These are phyloP conservation scores for Tetramorium bicarinatum DNA, from an alignment of 2,888 invertebrate genomes.

Conservation along the genomic window DNA sequence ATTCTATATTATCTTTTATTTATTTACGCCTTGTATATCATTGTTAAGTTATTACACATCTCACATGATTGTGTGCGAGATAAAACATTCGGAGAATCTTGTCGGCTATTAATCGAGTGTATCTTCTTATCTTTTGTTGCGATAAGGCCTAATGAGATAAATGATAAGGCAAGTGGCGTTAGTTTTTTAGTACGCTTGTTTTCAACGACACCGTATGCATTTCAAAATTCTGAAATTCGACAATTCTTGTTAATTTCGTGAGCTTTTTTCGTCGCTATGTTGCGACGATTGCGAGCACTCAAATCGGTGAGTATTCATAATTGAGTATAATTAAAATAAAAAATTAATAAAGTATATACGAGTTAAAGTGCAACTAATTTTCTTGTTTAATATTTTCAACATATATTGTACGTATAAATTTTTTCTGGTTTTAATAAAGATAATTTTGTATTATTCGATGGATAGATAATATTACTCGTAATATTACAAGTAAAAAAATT, in stretches of 20 bases:
- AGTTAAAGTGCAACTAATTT: slow-evolving; percentile 13
- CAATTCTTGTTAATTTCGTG: background rate
- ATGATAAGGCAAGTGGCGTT: slow-evolving; percentile 63
- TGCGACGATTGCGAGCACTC: slow-evolving; percentile 77
- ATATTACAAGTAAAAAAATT: slow-evolving; percentile 7
- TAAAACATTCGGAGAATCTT: slow-evolving; percentile 5
- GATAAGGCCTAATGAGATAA: slow-evolving; percentile 73
- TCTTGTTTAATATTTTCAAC: background rate
- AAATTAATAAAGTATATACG: background rate
- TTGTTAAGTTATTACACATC: slow-evolving; percentile 7
- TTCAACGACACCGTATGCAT: slow-evolving; percentile 36
- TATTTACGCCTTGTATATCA: background rate
- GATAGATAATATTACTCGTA: background rate
- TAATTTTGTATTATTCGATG: background rate
- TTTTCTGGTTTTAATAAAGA: background rate
- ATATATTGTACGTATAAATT: background rate
- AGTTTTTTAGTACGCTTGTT: slow-evolving; percentile 17
- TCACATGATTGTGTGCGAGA: slow-evolving; percentile 10
- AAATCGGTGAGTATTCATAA: slow-evolving; percentile 77
- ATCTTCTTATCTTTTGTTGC: slow-evolving; percentile 66
- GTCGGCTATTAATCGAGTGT: slow-evolving; percentile 13
- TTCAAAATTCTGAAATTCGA: background rate
- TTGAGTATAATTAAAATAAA: background rate
- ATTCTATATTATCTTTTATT: slow-evolving; percentile 11
- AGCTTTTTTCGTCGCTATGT: slow-evolving; percentile 67